Evolutionary conservation across 2,888 invertebrate genomes (phyloP), one percentile per base, ranked within the genome.

Genomic region (Hartigia nigra): DNA sequence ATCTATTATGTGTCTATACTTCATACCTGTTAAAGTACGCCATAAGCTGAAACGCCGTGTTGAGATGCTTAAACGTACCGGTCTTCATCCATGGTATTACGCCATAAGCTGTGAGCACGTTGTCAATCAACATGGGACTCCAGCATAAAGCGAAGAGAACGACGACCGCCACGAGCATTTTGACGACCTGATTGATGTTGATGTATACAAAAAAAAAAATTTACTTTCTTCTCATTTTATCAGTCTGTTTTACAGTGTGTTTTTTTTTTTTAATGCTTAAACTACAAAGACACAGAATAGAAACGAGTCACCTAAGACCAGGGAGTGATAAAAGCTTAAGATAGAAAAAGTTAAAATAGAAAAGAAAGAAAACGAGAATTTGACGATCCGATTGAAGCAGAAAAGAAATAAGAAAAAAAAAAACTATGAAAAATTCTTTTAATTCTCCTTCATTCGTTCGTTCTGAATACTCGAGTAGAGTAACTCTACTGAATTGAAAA

Each of bases 141-240:
- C 95, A 96, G 88, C 95, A 95, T 74, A 95, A 88, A 32, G 94
- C 93, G 90, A 95, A 96, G 55, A 95, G 91, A 0, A 95, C 92
- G 70, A 96, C 95, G 31, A 96, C 95, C 0, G 94, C 94, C 1
- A 95, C 94, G 84, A 96, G 91, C 95, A 96, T 96, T 90, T 94
- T 95, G 83, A 95, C 94, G n/a, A 95, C 95, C 94, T 95, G 92
- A 74, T 75, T 79, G 37, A 69, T 76, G 55, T 9, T 2, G 55
- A 23, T 23, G 55, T 9, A 5, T 12, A 12, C 12, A 0, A 5
- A 2, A 55, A 23, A 23, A 23, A 23, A 14, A 2, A 23, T 23
- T 55, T 9, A 23, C 23, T 55, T 9, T 23, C 23, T 23, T 9
- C 55, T 34, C 34, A 34, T 34, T 34, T 4, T 34, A 1, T 34